Evolutionary conservation across 2,113 vertebrate genomes (phyloP).

Genomic region (Danionella cerebrum): DNA sequence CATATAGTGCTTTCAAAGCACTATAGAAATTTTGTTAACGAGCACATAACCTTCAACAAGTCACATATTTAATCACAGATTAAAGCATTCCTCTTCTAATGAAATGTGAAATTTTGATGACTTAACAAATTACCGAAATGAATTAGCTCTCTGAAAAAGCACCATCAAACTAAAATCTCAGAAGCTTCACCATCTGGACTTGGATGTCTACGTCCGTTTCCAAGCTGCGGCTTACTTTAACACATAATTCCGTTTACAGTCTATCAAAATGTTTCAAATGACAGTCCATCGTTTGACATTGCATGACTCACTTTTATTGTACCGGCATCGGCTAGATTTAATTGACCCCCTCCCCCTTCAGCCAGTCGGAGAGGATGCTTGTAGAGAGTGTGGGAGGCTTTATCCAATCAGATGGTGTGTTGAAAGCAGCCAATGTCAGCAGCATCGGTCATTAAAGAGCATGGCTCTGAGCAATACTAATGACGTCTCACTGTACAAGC

Average conservation of each 20-base stretch:
- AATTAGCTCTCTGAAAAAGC: background rate
- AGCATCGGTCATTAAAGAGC: conserved; percentile 6
- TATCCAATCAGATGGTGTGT: conserved; percentile 14
- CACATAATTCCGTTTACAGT: background rate
- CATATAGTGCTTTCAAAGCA: too few relatives aligned
- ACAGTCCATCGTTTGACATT: conserved; percentile 5
- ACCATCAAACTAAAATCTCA: background rate
- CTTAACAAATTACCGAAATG: background rate
- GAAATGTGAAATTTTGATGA: background rate
- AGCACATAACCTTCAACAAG: too few relatives aligned
- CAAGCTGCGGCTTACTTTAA: background rate
- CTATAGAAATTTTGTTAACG: too few relatives aligned
- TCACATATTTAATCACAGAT: background rate
- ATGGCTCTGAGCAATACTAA: conserved; percentile 10
- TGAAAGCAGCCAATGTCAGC: conserved; percentile 9
- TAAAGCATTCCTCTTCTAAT: background rate
- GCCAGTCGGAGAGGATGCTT: background rate
- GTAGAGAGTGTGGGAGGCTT: background rate
- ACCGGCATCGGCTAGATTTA: background rate
- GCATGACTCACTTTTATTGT: conserved; percentile 6
- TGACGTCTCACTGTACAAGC: conserved; percentile 21
- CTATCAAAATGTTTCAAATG: background rate
- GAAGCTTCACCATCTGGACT: background rate
- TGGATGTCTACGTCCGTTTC: background rate
- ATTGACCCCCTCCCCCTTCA: background rate